phyloP scores from a whole-genome alignment of 2,888 invertebrate genomes.

The Nudaria mundana region DNA sequence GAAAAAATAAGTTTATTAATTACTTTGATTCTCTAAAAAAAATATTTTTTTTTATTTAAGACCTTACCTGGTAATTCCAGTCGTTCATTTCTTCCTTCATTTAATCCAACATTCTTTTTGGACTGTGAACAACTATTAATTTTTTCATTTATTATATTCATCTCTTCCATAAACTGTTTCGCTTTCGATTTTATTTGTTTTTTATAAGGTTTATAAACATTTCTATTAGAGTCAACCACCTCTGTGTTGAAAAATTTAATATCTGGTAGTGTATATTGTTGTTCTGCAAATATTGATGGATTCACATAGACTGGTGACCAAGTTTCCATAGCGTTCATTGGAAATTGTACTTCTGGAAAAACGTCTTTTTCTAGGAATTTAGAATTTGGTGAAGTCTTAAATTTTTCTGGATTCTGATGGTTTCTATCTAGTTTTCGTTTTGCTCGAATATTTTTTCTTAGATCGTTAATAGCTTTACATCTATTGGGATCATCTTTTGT shows the following conservation, averaged over 20 bases:
- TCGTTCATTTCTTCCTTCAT: background rate
- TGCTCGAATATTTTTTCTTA: constrained; percentile 35
- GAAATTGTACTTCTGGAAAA: constrained; percentile 66
- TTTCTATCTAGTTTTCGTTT: constrained; percentile 28
- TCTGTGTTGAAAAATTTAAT: constrained; percentile 6
- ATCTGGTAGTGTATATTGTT: constrained; percentile 8
- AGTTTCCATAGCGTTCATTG: constrained; percentile 48
- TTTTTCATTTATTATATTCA: constrained; percentile 4
- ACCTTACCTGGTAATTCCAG: background rate
- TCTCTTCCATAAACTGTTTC: constrained; percentile 3
- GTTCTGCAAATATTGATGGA: constrained; percentile 22
- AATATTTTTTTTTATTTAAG: no score
- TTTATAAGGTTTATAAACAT: constrained; percentile 4
- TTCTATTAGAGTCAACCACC: constrained; percentile 3
- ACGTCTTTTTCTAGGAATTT: constrained; percentile 21
- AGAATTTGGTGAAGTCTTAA: background rate
- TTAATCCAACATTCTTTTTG: background rate
- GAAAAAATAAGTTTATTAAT: constrained; percentile 1
- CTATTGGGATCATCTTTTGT: constrained; percentile 2
- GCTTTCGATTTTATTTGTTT: constrained; percentile 5
- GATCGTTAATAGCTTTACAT: constrained; percentile 17
- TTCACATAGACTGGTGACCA: constrained; percentile 57
- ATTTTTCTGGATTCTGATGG: constrained; percentile 9
- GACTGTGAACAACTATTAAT: background rate
- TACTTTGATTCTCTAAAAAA: background rate